These are phyloP conservation scores for Saimiri boliviensis DNA, from an alignment of 2,113 vertebrate species.

Conservation along the genomic window DNA sequence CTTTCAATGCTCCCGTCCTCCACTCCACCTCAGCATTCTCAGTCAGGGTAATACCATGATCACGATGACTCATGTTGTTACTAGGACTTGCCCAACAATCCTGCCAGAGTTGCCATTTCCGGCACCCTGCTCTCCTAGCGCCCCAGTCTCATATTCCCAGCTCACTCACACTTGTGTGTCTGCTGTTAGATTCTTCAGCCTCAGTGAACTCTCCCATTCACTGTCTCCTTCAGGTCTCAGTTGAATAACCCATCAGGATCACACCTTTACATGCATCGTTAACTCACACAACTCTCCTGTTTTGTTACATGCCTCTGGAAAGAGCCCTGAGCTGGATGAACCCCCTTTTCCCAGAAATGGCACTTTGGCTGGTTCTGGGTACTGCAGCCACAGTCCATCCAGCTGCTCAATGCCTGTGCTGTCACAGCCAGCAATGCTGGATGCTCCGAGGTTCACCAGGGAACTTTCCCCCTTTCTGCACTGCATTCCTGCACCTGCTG, in stretches of 20 bases:
- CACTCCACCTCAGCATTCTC: not conserved
- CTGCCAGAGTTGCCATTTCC: not conserved
- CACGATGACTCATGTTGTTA: not conserved
- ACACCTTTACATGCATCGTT: no score
- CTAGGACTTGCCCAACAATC: fast-evolving
- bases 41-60: not conserved
- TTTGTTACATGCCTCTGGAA: not conserved
- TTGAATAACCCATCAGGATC: not conserved
- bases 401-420: not conserved
- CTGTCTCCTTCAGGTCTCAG: not conserved
- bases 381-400: not conserved
- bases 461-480: not conserved
- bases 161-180: not conserved
- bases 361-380: not conserved
- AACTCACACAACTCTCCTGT: not conserved
- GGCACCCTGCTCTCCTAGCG: not conserved
- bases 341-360: not conserved
- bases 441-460: not conserved
- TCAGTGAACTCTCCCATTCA: not conserved
- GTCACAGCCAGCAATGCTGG: not conserved
- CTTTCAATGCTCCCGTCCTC: not conserved
- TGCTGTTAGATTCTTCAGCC: not conserved
- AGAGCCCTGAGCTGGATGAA: no score
- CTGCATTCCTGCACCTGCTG: not conserved
- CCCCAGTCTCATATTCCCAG: not conserved